phyloP scores from a whole-genome alignment of 2,113 vertebrate species.

The Dipodomys ordii region DNA sequence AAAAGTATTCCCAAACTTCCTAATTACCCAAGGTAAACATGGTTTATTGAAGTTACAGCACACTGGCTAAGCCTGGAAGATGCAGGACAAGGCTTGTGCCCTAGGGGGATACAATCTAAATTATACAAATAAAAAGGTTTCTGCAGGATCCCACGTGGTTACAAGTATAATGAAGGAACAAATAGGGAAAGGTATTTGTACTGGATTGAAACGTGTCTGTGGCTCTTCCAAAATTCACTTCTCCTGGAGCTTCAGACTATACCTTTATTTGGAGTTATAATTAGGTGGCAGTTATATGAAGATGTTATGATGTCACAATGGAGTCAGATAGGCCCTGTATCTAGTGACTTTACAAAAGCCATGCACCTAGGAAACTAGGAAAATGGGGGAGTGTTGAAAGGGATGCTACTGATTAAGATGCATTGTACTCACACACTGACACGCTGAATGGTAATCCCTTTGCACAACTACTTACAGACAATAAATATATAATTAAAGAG shows the following conservation, averaged over 20 bases:
- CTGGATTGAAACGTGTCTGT: background rate
- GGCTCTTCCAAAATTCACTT: background rate
- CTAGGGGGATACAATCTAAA: background rate
- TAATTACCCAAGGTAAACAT: background rate
- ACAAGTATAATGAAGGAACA: background rate
- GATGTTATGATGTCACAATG: background rate
- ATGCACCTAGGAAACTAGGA: too few relatives aligned
- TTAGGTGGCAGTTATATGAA: background rate
- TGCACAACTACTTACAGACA: too few relatives aligned
- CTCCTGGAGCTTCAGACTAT: background rate
- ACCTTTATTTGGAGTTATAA: background rate
- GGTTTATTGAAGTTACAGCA: background rate
- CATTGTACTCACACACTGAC: too few relatives aligned
- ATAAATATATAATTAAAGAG: too few relatives aligned
- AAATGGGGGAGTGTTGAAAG: too few relatives aligned
- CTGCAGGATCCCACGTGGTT: background rate
- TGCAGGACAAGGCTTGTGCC: conserved; percentile 29
- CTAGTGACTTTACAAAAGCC: background rate
- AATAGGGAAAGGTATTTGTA: background rate
- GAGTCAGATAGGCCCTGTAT: background rate
- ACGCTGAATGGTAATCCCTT: too few relatives aligned
- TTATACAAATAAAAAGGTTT: background rate
- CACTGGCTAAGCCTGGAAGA: background rate
- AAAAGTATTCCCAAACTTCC: background rate
- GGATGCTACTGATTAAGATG: too few relatives aligned